Base-by-base conservation (phyloP, 1,140 invertebrate genomes). In the Megalonaias nervosa region DNA sequence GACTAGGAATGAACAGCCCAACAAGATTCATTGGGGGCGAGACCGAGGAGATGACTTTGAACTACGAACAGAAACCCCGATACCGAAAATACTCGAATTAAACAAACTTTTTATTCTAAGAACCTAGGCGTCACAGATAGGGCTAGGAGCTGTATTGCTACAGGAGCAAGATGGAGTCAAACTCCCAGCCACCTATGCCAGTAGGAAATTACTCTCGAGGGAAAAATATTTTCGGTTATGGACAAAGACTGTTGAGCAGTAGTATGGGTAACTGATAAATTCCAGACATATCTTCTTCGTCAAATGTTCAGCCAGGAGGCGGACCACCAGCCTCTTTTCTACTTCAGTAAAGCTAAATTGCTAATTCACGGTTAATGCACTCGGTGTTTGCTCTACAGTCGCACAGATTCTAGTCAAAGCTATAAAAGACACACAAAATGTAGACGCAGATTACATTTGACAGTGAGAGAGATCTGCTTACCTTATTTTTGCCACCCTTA, bases 211-310 rank as follows among this genome's bases (percentile, higher is more conserved):
- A 11, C 31, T 59, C 0, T 15, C 21, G 17, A 56, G 61, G 16
- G 80, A 85, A 58, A 31, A 60, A 48, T 79, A 77, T 12, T 91
- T 74, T 84, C 85, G 1, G 88, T 86, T 0, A 89, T 87, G 13
- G 92, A 93, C 75, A 85, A 82, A 69, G 90, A 92, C 79, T 83
- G 81, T 64, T 74, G 91, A 57, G 91, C 88, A 13, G 70, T 91
- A 9, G 83, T 92, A 12, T 91, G 80, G 80, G 85, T 85, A 13
- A 74, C 91, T 12, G 71, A 88, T 56, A 90, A 90, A 62, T 92
- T 91, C 74, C 67, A 86, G 26, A 80, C 79, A 17, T 93, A 91
- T 82, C n/a, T 83, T 1, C 81, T 76, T 73, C 79, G 79, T 2
- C 67, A 17, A n/a, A 31, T 64, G 15, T 81, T 81, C 26, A 70